Evolutionary conservation across 92 coral and sea anemone species (phyloP).

Genomic region (Umimayanthus kanabou): DNA sequence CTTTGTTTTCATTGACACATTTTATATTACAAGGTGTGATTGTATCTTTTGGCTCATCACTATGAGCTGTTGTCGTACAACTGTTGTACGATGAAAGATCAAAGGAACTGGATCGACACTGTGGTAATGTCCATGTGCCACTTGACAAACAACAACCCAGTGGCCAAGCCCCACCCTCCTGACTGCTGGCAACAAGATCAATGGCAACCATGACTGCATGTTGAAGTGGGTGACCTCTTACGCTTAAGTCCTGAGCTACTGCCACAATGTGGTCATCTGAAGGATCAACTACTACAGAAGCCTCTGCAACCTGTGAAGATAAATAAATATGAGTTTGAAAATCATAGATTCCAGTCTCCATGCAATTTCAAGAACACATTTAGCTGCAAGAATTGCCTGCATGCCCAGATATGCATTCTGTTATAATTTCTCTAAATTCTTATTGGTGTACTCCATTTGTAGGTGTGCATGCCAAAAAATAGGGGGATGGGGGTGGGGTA

Average conservation of each 20-base stretch:
- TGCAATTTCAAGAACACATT: background rate
- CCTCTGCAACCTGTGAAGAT: slow-evolving; percentile 66
- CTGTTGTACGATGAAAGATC: background rate
- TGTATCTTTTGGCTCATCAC: background rate
- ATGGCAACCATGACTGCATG: slow-evolving; percentile 94
- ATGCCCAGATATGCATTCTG: no score
- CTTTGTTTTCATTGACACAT: background rate
- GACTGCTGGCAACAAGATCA: slow-evolving; percentile 90
- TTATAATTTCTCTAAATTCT: no score
- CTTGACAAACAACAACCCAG: slow-evolving; percentile 47
- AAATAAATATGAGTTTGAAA: background rate
- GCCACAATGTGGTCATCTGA: slow-evolving; percentile 63
- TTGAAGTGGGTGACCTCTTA: slow-evolving; percentile 84
- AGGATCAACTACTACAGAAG: slow-evolving; percentile 87
- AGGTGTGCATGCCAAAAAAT: no score
- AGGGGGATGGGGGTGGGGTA: no score
- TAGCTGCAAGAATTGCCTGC: no score
- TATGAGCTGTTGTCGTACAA: background rate
- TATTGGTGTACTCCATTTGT: no score
- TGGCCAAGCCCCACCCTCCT: slow-evolving; percentile 87
- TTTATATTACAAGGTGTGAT: background rate
- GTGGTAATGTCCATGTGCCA: slow-evolving; percentile 58
- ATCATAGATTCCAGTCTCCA: background rate
- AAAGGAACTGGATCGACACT: background rate
- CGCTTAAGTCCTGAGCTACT: slow-evolving; percentile 72